Evolutionary conservation across 2,888 invertebrate species (phyloP).

Genomic region (Cosmopolites sordidus): DNA sequence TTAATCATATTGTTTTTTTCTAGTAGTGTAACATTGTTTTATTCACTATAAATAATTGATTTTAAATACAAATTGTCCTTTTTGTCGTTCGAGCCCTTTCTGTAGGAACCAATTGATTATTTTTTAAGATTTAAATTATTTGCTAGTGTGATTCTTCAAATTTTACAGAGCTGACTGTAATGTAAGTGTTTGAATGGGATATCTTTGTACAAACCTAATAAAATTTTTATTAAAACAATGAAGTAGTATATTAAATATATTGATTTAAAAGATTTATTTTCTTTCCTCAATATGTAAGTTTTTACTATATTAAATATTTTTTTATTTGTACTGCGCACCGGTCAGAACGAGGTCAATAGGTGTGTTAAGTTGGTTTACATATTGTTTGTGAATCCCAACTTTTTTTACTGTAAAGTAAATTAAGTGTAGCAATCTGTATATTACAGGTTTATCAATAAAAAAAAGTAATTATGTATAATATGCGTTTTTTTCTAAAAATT

Average conservation of each 20-base stretch:
- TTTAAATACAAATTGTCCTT: not conserved
- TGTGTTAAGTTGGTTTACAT: constrained; percentile 15
- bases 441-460: constrained; percentile 44
- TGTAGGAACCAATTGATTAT: constrained; percentile 22
- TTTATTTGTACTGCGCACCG: constrained; percentile 5
- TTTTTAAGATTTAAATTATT: constrained; percentile 31
- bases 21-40: too few species aligned
- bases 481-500: too few species aligned
- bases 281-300: too few species aligned
- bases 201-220: constrained; percentile 30
- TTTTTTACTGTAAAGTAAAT: constrained; percentile 34
- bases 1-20: too few species aligned
- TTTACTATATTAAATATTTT: constrained; percentile 8
- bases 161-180: constrained; percentile 22
- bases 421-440: constrained; percentile 44
- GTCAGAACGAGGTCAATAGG: not conserved
- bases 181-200: constrained; percentile 28
- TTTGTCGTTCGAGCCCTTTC: not conserved
- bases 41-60: not conserved
- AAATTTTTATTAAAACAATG: constrained; percentile 1
- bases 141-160: constrained; percentile 28
- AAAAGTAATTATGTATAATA: constrained; percentile 23
- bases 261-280: too few species aligned
- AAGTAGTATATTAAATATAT: not conserved
- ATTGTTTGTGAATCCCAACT: constrained; percentile 29